Conservation (phyloP, 2,113 vertebrate genomes). For the Anser cygnoides region DNA sequence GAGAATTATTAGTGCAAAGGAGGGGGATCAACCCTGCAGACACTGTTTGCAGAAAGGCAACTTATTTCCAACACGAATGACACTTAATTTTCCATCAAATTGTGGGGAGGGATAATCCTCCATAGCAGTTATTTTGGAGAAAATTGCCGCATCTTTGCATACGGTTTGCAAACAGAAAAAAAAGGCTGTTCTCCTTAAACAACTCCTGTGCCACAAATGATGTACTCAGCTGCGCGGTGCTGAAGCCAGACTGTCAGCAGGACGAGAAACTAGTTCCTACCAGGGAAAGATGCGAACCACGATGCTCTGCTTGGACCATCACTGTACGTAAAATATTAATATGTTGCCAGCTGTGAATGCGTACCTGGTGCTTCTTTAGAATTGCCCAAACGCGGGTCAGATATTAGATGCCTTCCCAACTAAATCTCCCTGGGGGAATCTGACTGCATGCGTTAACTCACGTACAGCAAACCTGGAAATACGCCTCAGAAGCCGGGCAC, state of each 20-base stretch:
- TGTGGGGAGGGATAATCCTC: rapidly evolving
- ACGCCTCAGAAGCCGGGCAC: not conserved
- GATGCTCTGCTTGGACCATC: not conserved
- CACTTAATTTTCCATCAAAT: not conserved
- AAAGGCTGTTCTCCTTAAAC: not conserved
- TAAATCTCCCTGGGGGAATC: not conserved
- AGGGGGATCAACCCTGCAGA: rapidly evolving
- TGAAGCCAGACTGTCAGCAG: not conserved
- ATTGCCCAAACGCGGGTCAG: not conserved
- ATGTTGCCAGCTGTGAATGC: not conserved
- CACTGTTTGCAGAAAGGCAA: too few species aligned
- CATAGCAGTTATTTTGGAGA: not conserved
- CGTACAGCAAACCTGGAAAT: not conserved
- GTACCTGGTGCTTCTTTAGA: not conserved
- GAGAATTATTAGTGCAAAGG: not conserved
- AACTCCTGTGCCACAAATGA: not conserved
- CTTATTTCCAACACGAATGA: not conserved
- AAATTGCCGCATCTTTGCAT: not conserved
- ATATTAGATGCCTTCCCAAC: not conserved
- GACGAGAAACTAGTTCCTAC: not conserved
- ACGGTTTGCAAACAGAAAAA: too few species aligned
- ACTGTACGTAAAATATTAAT: not conserved
- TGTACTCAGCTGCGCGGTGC: not conserved
- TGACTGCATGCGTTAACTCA: not conserved
- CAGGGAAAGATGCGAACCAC: not conserved